These are phyloP conservation scores for Batillaria attramentaria DNA, from an alignment of 1,140 invertebrate species.

Conservation along the genomic window DNA sequence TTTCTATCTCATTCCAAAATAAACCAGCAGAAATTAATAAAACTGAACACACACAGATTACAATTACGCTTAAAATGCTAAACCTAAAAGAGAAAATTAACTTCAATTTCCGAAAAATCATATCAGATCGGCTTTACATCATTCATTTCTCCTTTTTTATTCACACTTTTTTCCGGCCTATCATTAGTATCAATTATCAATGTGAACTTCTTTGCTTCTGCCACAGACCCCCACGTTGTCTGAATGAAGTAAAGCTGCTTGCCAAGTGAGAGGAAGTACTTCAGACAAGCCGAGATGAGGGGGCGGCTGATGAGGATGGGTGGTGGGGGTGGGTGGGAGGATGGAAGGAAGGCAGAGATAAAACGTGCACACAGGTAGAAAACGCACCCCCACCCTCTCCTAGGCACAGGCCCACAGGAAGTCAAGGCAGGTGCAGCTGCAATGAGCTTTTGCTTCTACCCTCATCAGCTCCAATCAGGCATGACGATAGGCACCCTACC, in stretches of 20 bases:
- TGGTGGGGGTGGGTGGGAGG: background rate
- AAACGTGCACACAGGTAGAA: slow-evolving; percentile 4
- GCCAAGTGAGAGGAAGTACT: slow-evolving; percentile 6
- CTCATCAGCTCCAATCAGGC: background rate
- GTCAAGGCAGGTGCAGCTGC: slow-evolving; percentile 6
- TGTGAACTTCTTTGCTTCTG: no score
- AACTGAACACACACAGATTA: no score
- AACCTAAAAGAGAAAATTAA: no score
- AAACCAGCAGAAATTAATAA: no score
- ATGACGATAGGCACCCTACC: background rate
- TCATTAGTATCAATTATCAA: no score
- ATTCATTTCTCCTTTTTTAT: no score
- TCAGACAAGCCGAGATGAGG: slow-evolving; percentile 24
- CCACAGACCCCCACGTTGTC: background rate
- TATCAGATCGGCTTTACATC: no score
- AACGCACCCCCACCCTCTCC: background rate
- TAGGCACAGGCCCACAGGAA: background rate
- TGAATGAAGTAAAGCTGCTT: background rate
- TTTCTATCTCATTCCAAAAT: no score
- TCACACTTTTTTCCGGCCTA: no score
- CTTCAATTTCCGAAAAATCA: no score
- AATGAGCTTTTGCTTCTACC: background rate
- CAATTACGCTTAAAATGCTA: no score
- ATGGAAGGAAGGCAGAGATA: background rate
- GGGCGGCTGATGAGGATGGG: background rate